Evolutionary conservation across 2,113 vertebrate genomes (phyloP), one percentile per base, ranked within the genome.

Genomic region (Prietella phreatophila): DNA sequence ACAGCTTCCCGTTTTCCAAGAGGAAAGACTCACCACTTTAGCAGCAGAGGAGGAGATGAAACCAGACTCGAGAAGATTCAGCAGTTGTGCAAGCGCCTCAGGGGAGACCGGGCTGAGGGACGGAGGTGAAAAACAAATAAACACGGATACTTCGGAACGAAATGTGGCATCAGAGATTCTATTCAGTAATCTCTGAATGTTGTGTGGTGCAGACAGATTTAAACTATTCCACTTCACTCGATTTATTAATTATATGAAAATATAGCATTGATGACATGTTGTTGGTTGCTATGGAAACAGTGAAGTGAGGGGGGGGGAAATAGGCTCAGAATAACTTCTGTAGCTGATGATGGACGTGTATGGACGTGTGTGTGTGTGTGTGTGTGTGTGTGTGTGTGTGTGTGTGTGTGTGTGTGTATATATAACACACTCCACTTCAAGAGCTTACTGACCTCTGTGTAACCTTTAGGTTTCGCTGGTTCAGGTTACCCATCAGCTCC

Each of bases 381-480:
- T 47, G 9, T 47, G 42, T 47, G 0, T 47, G 3, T 47, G 4
- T 47, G 47, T 47, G 47, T 47, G 47, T 9, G 47, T 47, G 1
- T 50, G 9, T 50, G 47, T 47, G 1, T 50, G 9, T 50, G 47
- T 47, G 1, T 47, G 5, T 47, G 7, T 47, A 47, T 47, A 47
- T 8, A 47, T 47, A 47, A 22, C n/a, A 5, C 9, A 47, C 10
- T 33, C 14, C 14, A 7, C 53, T 80, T 9, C 19, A 56, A 19
- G 33, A 56, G 14, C 20, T 56, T n/a, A 25, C 96, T 96, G 92
- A 99, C 98, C 98, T 98, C 93, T 99, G 96, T 86, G 95, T 95
- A 89, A 97, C 95, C 27, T 93, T 93, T 79, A 97, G 92, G 89
- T 94, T 96, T 91, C 94, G 92, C 14, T 96, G 95, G 89, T 97